A percentile compares a stretch with the other conserved stretches of the same genome.
Evolutionary conservation across 2,797 vertebrate species (phyloP).

Genomic region (Adrianichthys oophorus): DNA sequence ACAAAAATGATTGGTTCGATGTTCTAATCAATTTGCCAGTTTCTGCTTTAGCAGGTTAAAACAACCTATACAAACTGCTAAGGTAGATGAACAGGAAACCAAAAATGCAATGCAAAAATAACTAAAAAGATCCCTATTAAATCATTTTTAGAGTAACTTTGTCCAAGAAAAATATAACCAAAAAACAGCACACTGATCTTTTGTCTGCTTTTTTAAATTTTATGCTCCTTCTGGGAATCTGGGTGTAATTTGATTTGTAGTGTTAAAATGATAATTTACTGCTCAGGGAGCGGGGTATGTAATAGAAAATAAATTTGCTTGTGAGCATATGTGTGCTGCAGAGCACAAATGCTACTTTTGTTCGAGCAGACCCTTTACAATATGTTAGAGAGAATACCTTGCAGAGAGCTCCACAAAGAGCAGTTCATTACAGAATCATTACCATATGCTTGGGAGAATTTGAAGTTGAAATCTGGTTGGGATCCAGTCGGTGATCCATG

Average conservation of each 20-base stretch:
- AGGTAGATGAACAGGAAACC: constrained; percentile 12
- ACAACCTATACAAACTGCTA: not conserved
- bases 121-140: constrained; percentile 3
- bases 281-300: not conserved
- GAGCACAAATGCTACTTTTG: constrained; percentile 7
- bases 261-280: constrained; percentile 26
- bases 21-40: no score
- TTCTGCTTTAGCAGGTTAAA: no score
- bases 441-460: constrained; percentile 64
- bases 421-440: constrained; percentile 62
- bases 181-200: constrained; percentile 4
- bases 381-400: constrained; percentile 55
- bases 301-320: not conserved
- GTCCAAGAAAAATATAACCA: constrained; percentile 8
- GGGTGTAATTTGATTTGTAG: constrained; percentile 16
- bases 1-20: no score
- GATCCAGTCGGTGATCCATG: constrained; percentile 56
- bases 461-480: constrained; percentile 60
- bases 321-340: not conserved
- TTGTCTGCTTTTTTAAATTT: not conserved
- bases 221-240: no score
- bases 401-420: constrained; percentile 50
- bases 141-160: constrained; percentile 23
- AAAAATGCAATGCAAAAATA: not conserved
- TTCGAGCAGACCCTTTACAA: constrained; percentile 52